Evolutionary conservation across 2,797 vertebrate genomes (phyloP).

Genomic region (Leptoclinus maculatus): DNA sequence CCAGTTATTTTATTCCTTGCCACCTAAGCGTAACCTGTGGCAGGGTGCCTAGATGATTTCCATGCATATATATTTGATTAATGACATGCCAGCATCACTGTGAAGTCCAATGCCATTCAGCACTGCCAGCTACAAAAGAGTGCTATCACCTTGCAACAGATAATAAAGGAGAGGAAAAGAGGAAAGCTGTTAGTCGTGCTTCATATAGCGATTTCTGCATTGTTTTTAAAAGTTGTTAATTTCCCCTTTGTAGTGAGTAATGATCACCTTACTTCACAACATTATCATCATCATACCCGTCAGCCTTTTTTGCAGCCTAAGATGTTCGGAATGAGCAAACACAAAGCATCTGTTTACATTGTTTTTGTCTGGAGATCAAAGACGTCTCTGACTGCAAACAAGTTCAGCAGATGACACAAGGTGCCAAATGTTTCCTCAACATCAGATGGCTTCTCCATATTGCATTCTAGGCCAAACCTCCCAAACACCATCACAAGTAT

Average conservation of each 20-base stretch:
- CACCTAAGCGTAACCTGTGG: slow-evolving; percentile 79
- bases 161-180: slow-evolving; percentile 55
- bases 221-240: slow-evolving; percentile 63
- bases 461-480: slow-evolving; percentile 72
- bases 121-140: slow-evolving; percentile 69
- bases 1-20: slow-evolving; percentile 77
- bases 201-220: slow-evolving; percentile 49
- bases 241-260: slow-evolving; percentile 67
- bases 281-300: slow-evolving; percentile 63
- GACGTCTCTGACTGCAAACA: slow-evolving; percentile 71
- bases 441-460: slow-evolving; percentile 77
- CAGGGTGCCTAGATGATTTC: slow-evolving; percentile 69
- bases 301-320: slow-evolving; percentile 68
- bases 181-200: slow-evolving; percentile 34
- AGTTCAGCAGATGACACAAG: slow-evolving; percentile 74
- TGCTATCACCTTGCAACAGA: slow-evolving; percentile 61
- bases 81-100: slow-evolving; percentile 77
- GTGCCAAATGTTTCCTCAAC: slow-evolving; percentile 78
- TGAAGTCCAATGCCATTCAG: slow-evolving; percentile 80
- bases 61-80: slow-evolving; percentile 83
- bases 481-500: slow-evolving; percentile 72
- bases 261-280: slow-evolving; percentile 58
- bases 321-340: slow-evolving; percentile 65
- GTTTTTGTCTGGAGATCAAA: slow-evolving; percentile 73
- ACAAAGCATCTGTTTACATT: slow-evolving; percentile 71